Evolutionary conservation across 2,797 vertebrate genomes (phyloP).

Genomic region (Phataginus tetradactyla): DNA sequence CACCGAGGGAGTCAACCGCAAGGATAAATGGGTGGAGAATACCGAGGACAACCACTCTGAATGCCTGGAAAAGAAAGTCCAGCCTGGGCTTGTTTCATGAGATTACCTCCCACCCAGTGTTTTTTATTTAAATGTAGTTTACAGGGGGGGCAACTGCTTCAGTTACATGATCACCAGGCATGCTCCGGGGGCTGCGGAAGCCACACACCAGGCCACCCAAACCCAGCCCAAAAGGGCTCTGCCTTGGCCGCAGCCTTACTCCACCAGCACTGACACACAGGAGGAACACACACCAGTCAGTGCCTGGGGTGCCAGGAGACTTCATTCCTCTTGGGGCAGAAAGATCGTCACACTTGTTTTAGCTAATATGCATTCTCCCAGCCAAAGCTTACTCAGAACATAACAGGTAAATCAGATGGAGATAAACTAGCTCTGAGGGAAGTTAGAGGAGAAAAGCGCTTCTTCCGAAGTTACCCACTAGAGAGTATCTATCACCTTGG

Average conservation of each 20-base stretch:
- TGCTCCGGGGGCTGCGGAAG: not conserved
- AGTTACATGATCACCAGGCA: not conserved
- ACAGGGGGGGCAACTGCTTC: not conserved
- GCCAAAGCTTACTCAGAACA: not conserved
- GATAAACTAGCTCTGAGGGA: not conserved
- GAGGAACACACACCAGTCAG: not conserved
- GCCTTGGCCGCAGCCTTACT: not conserved
- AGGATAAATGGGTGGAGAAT: not conserved
- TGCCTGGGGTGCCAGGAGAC: not conserved
- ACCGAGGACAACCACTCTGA: not conserved
- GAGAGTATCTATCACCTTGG: not conserved
- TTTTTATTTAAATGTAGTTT: not conserved
- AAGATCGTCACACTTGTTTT: not conserved
- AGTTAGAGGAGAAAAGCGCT: not conserved
- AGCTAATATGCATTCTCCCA: not conserved
- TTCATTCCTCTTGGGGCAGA: not conserved
- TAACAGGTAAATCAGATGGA: not conserved
- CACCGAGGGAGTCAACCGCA: conserved; percentile 55
- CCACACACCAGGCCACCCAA: not conserved
- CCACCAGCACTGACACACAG: not conserved
- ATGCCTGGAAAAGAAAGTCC: not conserved
- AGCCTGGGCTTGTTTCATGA: not conserved
- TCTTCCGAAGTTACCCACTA: not conserved
- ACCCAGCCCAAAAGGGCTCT: not conserved
- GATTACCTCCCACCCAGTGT: not conserved